A percentile compares a stretch with the other conserved stretches of the same genome.
Conservation (phyloP, 2,797 vertebrate species). For the Phrynocephalus vlangalii region DNA sequence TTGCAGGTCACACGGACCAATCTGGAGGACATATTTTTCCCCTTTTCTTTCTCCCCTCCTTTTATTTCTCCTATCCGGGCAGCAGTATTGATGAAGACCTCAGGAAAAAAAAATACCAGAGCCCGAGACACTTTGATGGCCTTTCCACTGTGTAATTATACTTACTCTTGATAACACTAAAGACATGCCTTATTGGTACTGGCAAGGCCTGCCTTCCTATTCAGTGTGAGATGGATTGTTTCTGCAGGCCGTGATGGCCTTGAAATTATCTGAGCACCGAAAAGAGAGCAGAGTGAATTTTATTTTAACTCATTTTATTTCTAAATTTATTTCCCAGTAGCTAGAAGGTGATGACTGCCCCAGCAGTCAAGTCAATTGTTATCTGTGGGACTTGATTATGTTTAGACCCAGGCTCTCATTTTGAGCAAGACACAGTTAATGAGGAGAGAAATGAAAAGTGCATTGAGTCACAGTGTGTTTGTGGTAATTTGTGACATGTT, state of each 20-base stretch:
- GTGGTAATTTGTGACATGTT: conserved; percentile 84
- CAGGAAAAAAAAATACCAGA: conserved; percentile 71
- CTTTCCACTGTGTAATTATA: conserved; percentile 77
- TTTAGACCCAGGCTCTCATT: conserved; percentile 81
- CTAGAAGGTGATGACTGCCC: conserved; percentile 79
- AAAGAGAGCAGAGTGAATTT: conserved; percentile 82
- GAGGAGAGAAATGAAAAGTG: conserved; percentile 85
- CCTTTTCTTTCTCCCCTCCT: conserved; percentile 48
- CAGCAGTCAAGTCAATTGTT: conserved; percentile 83
- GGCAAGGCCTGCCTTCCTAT: conserved; percentile 74
- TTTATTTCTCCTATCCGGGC: conserved; percentile 69
- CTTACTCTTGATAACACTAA: conserved; percentile 76
- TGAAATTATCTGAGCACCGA: conserved; percentile 80
- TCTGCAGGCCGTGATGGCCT: conserved; percentile 78
- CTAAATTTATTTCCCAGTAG: conserved; percentile 81
- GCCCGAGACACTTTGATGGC: conserved; percentile 74
- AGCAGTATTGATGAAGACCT: conserved; percentile 78
- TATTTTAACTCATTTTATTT: conserved; percentile 86
- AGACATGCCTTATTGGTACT: conserved; percentile 74
- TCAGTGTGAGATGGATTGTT: conserved; percentile 78
- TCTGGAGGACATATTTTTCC: conserved; percentile 64
- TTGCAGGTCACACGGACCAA: conserved; percentile 72
- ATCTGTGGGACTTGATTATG: conserved; percentile 82
- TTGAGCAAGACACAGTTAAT: conserved; percentile 85
- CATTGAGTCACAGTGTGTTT: conserved; percentile 81